A percentile compares a stretch with the other conserved stretches of the same genome.
Evolutionary conservation across 2,113 vertebrate genomes (phyloP).

Genomic region (Corvus moneduloides): DNA sequence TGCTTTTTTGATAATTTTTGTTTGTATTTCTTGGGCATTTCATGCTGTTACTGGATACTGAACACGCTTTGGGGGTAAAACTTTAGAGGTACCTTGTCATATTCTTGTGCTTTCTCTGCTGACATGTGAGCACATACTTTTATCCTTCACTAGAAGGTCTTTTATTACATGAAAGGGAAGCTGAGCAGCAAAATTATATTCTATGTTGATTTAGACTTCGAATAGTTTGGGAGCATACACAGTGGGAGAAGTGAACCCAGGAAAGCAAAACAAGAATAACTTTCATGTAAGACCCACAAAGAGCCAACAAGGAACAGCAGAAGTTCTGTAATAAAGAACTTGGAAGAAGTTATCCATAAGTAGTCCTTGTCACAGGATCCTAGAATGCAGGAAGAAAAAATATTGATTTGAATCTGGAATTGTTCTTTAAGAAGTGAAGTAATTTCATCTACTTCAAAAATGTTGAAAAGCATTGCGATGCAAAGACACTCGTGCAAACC

Average conservation of each 20-base stretch:
- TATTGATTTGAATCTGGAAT: neutral
- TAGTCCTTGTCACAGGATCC: neutral
- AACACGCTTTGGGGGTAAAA: neutral
- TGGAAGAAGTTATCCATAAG: neutral
- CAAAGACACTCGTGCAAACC: neutral
- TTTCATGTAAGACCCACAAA: neutral
- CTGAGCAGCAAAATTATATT: neutral
- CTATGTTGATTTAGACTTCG: neutral
- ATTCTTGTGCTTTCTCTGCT: neutral
- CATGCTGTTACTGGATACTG: neutral
- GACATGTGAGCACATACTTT: accelerated
- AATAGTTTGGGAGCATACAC: neutral
- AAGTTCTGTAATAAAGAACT: neutral
- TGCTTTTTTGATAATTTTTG: neutral
- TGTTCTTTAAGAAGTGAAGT: neutral
- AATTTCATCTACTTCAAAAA: neutral
- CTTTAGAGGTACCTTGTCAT: neutral
- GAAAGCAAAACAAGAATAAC: neutral
- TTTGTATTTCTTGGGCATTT: neutral
- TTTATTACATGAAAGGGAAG: neutral
- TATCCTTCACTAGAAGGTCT: neutral
- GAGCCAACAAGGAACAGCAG: neutral
- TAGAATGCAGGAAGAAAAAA: neutral
- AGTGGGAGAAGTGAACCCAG: neutral
- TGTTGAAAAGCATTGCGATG: neutral